Evolutionary conservation across 2,797 vertebrate genomes (phyloP).

Genomic region (Nasua narica): DNA sequence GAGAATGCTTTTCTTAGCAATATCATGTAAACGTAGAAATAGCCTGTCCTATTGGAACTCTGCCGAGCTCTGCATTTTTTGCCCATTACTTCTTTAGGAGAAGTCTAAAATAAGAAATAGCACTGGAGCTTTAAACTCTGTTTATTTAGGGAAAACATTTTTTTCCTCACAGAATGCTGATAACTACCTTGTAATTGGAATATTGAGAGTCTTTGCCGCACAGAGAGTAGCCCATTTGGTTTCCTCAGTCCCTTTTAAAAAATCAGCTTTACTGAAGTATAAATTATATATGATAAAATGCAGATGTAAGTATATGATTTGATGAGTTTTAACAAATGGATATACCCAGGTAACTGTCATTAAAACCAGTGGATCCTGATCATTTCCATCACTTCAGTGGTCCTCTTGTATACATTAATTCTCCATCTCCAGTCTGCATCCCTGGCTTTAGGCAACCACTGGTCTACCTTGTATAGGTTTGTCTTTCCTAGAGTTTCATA

Average conservation of each 20-base stretch:
- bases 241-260: not conserved
- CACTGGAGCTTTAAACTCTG: slow-evolving; percentile 53
- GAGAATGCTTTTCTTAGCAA: slow-evolving; percentile 59
- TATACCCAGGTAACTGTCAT: not conserved
- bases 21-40: slow-evolving; percentile 55
- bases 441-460: not conserved
- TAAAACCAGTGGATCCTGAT: not conserved
- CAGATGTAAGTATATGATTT: not conserved
- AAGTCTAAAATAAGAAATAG: slow-evolving; percentile 67
- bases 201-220: slow-evolving; percentile 1
- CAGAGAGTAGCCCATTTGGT: not conserved
- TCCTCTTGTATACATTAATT: not conserved
- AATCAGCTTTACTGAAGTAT: not conserved
- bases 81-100: slow-evolving; percentile 62
- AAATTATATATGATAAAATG: not conserved
- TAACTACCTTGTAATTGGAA: slow-evolving; percentile 43
- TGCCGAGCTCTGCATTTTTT: slow-evolving; percentile 65
- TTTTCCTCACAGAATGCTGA: slow-evolving; percentile 15
- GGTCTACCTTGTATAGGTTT: not conserved
- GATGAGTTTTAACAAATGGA: slow-evolving; percentile 16
- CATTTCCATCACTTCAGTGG: not conserved
- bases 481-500: not conserved
- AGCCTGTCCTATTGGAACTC: slow-evolving; percentile 54
- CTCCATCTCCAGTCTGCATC: not conserved
- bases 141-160: slow-evolving; percentile 63